phyloP scores from a whole-genome alignment of 2,113 vertebrate species.

The Melozone crissalis region DNA sequence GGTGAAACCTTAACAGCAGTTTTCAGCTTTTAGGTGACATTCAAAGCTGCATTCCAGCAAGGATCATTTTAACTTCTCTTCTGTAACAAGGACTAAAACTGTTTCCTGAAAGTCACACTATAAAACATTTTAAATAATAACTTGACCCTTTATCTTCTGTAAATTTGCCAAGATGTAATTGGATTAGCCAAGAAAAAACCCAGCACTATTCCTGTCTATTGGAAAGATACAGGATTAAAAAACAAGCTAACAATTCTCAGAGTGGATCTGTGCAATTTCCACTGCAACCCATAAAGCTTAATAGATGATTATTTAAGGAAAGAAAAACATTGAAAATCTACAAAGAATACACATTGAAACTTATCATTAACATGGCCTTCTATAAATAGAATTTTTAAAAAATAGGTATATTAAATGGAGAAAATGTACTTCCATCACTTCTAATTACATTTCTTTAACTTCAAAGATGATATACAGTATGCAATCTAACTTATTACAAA shows the following conservation, averaged over 20 bases:
- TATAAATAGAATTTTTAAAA: not conserved
- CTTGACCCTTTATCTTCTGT: not conserved
- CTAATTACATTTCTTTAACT: not conserved
- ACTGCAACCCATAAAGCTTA: not conserved
- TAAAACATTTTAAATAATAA: constrained; percentile 9
- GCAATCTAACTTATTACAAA: not conserved
- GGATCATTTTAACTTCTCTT: not conserved
- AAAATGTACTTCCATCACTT: not conserved
- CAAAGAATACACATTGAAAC: not conserved
- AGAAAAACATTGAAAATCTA: not conserved
- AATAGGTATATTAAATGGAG: not conserved
- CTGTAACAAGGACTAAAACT: not conserved
- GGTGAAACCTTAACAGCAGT: not conserved
- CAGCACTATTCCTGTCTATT: not conserved
- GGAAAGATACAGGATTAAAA: not conserved
- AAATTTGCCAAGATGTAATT: not conserved
- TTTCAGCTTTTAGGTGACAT: not conserved
- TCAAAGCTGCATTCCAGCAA: not conserved
- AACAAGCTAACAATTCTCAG: not conserved
- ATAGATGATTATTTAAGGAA: not conserved
- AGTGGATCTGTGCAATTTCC: not conserved
- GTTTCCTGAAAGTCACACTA: not conserved
- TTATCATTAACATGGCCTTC: not conserved
- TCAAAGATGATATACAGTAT: not conserved
- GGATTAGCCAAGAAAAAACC: not conserved